Evolutionary conservation across 2,888 invertebrate genomes (phyloP), one percentile per base, ranked within the genome.

Genomic region (Erebia epiphron): DNA sequence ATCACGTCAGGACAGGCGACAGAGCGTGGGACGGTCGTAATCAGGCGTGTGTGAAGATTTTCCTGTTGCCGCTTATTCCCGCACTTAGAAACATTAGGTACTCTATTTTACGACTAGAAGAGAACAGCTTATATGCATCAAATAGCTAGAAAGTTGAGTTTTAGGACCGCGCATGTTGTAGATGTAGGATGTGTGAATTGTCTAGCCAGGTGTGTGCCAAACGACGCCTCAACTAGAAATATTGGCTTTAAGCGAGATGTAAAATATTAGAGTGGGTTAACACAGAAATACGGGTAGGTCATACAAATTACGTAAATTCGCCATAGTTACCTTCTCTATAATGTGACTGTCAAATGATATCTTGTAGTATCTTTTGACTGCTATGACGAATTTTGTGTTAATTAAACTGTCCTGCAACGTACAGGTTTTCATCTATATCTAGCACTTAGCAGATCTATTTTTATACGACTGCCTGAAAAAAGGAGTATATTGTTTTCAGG

Each of bases 341-440:
- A 58, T 57, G 57, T 57, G n/a, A 57, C 57, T 57, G 57, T 26
- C 57, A 57, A 57, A 57, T 26, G 57, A 57, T 56, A 21, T 26
- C 26, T 26, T 3, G 26, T 21, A 56, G 18, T 16, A 10, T 46
- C 10, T 57, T 14, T 35, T 11, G 13, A 14, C n/a, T 16, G 60
- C 60, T 43, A 43, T 60, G 60, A 60, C 60, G 41, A 60, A 43
- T 60, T 16, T 16, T 60, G 41, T 60, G n/a, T 60, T 60, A 35
- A 43, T 43, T 41, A n/a, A 58, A 60, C 52, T n/a, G n/a, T 13
- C 50, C 49, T 26, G 26, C 26, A 26, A 26, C 4, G 26, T 4
- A 26, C 26, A 26, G 26, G 26, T 26, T 26, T 2, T 26, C 26
- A 26, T 26, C 26, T 26, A 26, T 26, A 26, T 26, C 0, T 26